Evolutionary conservation across 2,797 vertebrate species (phyloP), one percentile per base, ranked within the genome.

Genomic region (Scolopax rusticola): DNA sequence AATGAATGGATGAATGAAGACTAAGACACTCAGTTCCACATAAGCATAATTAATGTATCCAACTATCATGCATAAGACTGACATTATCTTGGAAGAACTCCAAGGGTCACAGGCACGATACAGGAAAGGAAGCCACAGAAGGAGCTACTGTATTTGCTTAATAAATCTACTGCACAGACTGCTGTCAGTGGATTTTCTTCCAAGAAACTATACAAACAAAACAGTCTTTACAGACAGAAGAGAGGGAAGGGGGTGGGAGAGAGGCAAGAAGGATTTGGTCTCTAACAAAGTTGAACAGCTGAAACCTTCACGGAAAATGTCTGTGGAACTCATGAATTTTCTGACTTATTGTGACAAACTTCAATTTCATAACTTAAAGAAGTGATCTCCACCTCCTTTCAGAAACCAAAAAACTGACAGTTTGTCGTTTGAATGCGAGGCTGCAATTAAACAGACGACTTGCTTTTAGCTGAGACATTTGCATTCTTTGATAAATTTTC

Each of bases 201-300:
- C 90, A 95, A 95, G 86, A 97, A 97, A 83, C 77, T 87, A 74
- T 51, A 87, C 90, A 97, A 93, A 97, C 88, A 94, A 86, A 95
- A 95, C 20, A 91, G 80, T 60, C 90, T 95, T 88, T 84, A 68
- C 45, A 93, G 94, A 50, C 43, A 87, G 93, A 89, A 89, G 24
- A 93, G 84, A 64, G 12, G 60, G 94, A 95, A 74, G 28, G 32
- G 86, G 76, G 74, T 63, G 64, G 82, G 81, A 94, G 76, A 88
- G 15, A 86, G 45, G 71, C 33, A 0, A 87, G 65, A 79, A 95
- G 25, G 71, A 84, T 30, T n/a, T 77, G 30, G 69, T 90, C 76
- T 74, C 84, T 84, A 87, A 60, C 32, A 27, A 82, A 60, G 82
- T 6, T 30, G 57, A 95, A 90, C 79, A 97, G 76, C 89, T 95